phyloP scores from a whole-genome alignment of 2,113 vertebrate species.

The Hemiscyllium ocellatum region DNA sequence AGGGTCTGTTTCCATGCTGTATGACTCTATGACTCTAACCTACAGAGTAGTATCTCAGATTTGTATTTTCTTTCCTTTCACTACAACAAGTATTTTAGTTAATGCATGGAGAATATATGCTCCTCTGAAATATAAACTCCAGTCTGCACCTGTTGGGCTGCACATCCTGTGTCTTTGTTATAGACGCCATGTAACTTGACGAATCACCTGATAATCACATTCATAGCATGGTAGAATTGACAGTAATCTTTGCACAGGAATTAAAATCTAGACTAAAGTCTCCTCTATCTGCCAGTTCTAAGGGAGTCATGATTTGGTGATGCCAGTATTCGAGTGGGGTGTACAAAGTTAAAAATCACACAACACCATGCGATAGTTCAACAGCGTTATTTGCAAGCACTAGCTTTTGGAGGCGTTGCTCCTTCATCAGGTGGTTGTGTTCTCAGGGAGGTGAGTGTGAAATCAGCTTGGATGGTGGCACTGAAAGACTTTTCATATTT shows the following conservation, averaged over 20 bases:
- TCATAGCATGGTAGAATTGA: neutral
- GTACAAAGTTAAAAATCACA: no score
- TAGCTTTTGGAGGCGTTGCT: no score
- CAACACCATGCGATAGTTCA: no score
- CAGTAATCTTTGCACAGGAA: neutral
- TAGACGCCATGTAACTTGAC: neutral
- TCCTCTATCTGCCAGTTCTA: neutral
- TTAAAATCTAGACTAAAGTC: neutral
- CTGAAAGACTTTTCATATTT: neutral
- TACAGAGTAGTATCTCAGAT: no score
- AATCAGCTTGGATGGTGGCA: neutral
- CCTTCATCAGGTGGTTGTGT: no score
- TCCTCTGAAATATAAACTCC: neutral
- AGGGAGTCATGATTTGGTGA: no score
- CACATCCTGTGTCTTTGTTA: neutral
- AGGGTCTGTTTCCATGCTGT: no score
- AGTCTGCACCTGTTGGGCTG: neutral
- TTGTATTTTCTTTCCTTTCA: neutral
- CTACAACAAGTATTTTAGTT: neutral
- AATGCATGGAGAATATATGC: neutral
- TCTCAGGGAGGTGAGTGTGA: neutral
- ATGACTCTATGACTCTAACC: no score
- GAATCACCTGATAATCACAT: neutral
- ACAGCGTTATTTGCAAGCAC: no score
- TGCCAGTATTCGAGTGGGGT: no score